Base-by-base conservation (phyloP, 2,113 vertebrate genomes). In the Acinonyx jubatus region DNA sequence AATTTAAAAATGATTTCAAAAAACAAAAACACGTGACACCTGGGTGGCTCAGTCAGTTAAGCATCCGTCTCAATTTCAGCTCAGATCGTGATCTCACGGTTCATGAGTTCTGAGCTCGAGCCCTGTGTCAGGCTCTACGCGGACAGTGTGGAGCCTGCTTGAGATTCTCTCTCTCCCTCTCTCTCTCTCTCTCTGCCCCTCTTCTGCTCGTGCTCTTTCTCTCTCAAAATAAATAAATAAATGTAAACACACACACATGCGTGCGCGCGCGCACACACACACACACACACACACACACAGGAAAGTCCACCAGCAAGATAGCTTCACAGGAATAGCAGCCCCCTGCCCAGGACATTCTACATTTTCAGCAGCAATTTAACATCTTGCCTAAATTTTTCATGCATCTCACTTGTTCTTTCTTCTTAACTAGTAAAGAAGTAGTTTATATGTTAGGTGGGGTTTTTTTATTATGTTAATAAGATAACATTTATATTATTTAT, bases 271-370 rank as follows among this genome's bases (percentile, higher is more conserved):
- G 1, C 55, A 1, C 45, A 45, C 45, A 45, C 45, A 45, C 41
- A 61, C 57, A 61, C 57, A 61, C 57, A 61, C 57, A 57, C 19
- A 57, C 55, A 57, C 55, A 57, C 57, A 98, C 91, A 98, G 98
- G 96, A 98, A 98, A 88, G 94, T 97, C 96, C 95, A 97, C 96
- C 94, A 98, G 95, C 96, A 96, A 97, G 95, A 98, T 94, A 97
- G 89, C 96, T 98, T 98, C 94, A 97, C 97, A 98, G 97, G 97
- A 98, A 96, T 84, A 96, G 97, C 95, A 98, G 92, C 84, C 98
- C 98, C 97, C 97, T 97, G 92, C 87, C 96, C 98, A 98, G 98
- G 96, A 97, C 91, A 98, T 38, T 96, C 78, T 97, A 97, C 96
- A 68, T 97, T 98, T 98, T 98, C 94, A 98, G 92, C 94, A 97